A percentile compares a stretch with the other conserved stretches of the same genome.
These are phyloP conservation scores for Sardina pilchardus DNA, from an alignment of 2,113 vertebrate genomes.

Conservation along the genomic window DNA sequence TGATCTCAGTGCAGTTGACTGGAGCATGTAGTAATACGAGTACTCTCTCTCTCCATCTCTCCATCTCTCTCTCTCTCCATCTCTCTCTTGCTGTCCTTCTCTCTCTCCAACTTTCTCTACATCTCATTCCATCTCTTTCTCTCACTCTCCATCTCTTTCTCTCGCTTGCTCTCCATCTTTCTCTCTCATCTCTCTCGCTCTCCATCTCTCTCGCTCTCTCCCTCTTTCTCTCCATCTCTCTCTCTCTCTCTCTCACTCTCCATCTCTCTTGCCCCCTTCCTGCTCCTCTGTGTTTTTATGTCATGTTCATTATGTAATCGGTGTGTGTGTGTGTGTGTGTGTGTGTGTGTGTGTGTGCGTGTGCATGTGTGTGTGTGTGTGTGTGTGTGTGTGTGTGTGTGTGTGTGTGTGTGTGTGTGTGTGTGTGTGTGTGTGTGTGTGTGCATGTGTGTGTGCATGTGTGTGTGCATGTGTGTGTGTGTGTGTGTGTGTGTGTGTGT, in stretches of 20 bases:
- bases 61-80: neutral
- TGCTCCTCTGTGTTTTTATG: constrained; percentile 23
- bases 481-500: constrained; percentile 29
- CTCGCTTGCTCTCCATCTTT: neutral
- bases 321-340: constrained; percentile 37
- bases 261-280: neutral
- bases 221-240: neutral
- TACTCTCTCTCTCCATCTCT: neutral
- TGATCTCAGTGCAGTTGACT: neutral
- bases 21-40: neutral
- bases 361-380: constrained; percentile 11
- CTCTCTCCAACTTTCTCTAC: neutral
- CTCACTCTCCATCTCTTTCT: neutral
- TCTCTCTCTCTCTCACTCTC: neutral
- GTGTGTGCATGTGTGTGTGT: constrained; percentile 26
- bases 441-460: constrained; percentile 10
- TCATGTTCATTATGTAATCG: constrained; percentile 47
- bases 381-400: no score
- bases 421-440: constrained; percentile 19
- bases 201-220: neutral
- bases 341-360: constrained; percentile 18
- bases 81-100: neutral
- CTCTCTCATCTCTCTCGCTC: neutral
- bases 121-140: neutral
- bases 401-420: constrained; percentile 39